Conservation (phyloP, 2,797 vertebrate species). For the Chiropotes sagulatus region DNA sequence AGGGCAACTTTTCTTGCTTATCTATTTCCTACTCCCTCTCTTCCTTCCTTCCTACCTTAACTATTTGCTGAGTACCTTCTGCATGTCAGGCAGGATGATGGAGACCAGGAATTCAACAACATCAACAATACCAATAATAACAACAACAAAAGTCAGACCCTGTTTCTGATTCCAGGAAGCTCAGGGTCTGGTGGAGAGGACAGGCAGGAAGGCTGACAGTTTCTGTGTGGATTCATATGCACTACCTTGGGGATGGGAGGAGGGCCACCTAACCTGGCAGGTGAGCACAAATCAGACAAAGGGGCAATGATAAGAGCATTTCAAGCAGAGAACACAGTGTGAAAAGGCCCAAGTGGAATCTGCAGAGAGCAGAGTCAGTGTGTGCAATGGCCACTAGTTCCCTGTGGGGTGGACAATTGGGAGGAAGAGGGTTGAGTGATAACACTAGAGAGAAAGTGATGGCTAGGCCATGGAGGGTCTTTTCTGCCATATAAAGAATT, state of each 20-base stretch:
- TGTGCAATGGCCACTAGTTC: background rate
- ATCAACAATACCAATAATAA: background rate
- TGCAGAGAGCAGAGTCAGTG: background rate
- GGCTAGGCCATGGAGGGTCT: background rate
- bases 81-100: background rate
- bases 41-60: background rate
- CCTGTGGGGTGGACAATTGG: fast-evolving
- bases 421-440: background rate
- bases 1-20: background rate
- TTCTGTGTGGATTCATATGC: background rate
- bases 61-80: background rate
- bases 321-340: background rate
- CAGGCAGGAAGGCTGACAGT: background rate
- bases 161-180: background rate
- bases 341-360: background rate
- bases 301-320: background rate
- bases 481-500: background rate
- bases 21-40: background rate
- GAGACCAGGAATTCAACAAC: background rate
- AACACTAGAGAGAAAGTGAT: background rate
- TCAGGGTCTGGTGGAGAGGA: background rate
- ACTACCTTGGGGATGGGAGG: background rate
- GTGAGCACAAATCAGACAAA: no score
- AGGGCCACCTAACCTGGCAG: background rate
- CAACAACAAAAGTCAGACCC: background rate